phyloP scores from a whole-genome alignment of 2,797 vertebrate genomes.

The Cottoperca gobio region DNA sequence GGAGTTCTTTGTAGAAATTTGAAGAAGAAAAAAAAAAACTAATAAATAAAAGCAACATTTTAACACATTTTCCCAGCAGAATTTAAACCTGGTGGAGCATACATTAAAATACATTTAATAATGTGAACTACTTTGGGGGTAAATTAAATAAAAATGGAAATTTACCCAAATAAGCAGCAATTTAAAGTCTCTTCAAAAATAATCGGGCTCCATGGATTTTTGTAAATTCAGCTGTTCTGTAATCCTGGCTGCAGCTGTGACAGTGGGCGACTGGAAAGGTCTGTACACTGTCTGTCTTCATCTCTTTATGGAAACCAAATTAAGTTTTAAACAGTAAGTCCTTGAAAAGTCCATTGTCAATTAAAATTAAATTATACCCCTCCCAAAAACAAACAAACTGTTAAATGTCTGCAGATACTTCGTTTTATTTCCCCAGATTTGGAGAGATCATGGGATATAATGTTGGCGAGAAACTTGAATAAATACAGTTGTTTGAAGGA shows the following conservation, averaged over 20 bases:
- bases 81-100: not conserved
- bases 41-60: not conserved
- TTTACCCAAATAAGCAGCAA: not conserved
- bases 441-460: too few relatives aligned
- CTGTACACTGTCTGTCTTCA: not conserved
- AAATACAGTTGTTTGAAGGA: too few relatives aligned
- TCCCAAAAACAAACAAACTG: not conserved
- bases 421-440: not conserved
- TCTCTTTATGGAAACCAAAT: not conserved
- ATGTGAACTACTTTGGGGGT: not conserved
- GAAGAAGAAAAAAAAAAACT: not conserved
- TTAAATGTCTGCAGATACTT: not conserved
- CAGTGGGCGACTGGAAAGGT: not conserved
- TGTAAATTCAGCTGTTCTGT: too few relatives aligned
- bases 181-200: not conserved
- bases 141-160: not conserved
- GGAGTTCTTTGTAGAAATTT: too few relatives aligned
- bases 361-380: not conserved
- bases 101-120: too few relatives aligned
- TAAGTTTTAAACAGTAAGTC: not conserved
- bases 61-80: not conserved
- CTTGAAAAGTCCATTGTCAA: not conserved
- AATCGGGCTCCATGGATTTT: not conserved
- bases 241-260: too few relatives aligned
- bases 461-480: too few relatives aligned